Evolutionary conservation across 1,140 invertebrate species (phyloP).

Genomic region (Neocloeon triangulifer): DNA sequence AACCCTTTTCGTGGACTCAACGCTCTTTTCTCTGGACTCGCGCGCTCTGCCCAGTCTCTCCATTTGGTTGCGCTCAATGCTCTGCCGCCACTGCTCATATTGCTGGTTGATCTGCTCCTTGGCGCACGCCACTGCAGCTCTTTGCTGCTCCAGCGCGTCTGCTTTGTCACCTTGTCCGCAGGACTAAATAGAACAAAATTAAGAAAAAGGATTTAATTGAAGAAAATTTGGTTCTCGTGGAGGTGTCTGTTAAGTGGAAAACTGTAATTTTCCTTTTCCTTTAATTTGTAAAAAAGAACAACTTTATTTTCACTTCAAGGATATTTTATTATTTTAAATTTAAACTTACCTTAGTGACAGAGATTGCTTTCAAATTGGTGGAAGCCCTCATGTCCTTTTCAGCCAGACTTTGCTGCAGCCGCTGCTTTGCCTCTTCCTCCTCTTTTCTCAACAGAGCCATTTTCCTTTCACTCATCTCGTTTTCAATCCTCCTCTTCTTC

Average conservation of each 20-base stretch:
- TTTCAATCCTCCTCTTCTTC: too few species aligned
- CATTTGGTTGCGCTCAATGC: constrained; percentile 7
- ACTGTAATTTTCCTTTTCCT: too few species aligned
- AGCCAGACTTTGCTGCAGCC: constrained; percentile 7
- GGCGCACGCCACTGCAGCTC: constrained; percentile 9
- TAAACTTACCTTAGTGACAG: constrained; percentile 9
- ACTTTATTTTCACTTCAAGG: too few species aligned
- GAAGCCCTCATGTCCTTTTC: constrained; percentile 10
- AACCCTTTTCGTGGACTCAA: constrained; percentile 8
- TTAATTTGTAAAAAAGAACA: too few species aligned
- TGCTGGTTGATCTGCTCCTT: constrained; percentile 8
- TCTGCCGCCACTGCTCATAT: constrained; percentile 8
- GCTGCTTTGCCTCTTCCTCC: too few species aligned
- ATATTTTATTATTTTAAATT: too few species aligned
- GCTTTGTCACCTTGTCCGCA: constrained; percentile 1
- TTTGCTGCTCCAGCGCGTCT: constrained; percentile 5
- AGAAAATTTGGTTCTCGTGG: too few species aligned
- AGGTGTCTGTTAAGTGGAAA: too few species aligned
- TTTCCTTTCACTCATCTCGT: too few species aligned
- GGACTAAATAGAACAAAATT: constrained; percentile 3
- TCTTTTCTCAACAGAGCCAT: too few species aligned
- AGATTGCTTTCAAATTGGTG: constrained; percentile 7
- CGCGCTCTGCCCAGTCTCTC: constrained; percentile 9
- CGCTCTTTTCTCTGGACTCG: constrained; percentile 3
- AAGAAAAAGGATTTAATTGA: too few species aligned